Conservation (phyloP, 2,113 vertebrate genomes). For the Trachemys scripta region DNA sequence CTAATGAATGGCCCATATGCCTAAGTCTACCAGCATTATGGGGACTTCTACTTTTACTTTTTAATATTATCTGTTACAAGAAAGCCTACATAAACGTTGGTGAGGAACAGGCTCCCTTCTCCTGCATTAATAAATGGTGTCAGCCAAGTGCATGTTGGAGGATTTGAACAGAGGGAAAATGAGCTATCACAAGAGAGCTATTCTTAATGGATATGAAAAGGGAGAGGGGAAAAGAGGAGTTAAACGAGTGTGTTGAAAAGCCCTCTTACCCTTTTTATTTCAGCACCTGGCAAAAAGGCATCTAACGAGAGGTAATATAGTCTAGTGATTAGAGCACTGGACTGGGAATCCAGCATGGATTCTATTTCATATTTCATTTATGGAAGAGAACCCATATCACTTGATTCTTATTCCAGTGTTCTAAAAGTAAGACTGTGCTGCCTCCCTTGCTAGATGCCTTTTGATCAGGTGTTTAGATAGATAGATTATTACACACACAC, state of each 20-base stretch:
- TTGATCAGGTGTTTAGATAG: accelerated
- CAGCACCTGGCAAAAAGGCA: background rate
- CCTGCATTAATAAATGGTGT: background rate
- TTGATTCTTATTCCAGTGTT: background rate
- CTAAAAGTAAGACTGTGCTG: background rate
- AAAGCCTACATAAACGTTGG: background rate
- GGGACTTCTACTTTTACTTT: accelerated
- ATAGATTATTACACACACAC: background rate
- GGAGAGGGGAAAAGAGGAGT: background rate
- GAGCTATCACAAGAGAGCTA: background rate
- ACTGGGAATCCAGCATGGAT: background rate
- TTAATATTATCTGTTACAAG: accelerated
- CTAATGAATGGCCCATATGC: accelerated
- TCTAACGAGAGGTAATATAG: background rate
- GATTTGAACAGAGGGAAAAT: background rate
- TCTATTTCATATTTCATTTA: background rate
- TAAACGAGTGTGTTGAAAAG: background rate
- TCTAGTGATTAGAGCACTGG: background rate
- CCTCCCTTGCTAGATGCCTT: background rate
- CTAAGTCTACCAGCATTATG: accelerated
- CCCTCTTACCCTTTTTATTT: background rate
- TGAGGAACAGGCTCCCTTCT: background rate
- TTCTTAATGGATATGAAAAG: background rate
- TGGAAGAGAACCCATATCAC: background rate
- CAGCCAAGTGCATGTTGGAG: background rate